Base-by-base conservation (phyloP, 2,888 invertebrate species). In the Mesopsocus fuscifrons region DNA sequence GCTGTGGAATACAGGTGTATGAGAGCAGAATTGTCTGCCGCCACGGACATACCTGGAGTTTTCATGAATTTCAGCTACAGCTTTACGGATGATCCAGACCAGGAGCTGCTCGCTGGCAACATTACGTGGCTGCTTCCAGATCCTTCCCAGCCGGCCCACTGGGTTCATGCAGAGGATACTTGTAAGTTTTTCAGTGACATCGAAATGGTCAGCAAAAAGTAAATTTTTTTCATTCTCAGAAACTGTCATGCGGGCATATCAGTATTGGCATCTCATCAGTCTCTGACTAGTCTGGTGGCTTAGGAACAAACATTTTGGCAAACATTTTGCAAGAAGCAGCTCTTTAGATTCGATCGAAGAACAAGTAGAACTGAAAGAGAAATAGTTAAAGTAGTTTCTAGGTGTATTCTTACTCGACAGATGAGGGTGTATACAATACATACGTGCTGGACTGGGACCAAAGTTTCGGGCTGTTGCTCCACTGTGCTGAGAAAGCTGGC, bases 41-140 rank as follows among this genome's bases (percentile, higher is more conserved):
- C 67, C 3, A 50, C 62, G 3, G 57, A 58, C 43, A 60, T 56
- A 3, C 67, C 71, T 8, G 73, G 80, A 53, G 76, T 84, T 38
- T 82, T 80, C 1, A 85, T 88, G 85, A 83, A 85, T 61, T 84
- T 87, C 60, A 84, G 82, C 2, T 88, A 85, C 58, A 79, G 79
- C 44, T 88, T 79, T 53, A 77, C 76, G 1, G 83, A 87, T 55
- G 87, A 87, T 61, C 85, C 87, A 1, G 61, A 77, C 4, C 77
- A 80, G 20, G 85, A 87, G 58, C 72, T 72, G 47, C 68, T 87
- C 5, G 67, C 75, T 34, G 87, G 87, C 1, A 88, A 87, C 57
- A 85, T 88, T 50, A 87, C 87, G 1, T 88, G 85, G 85, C 68
- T 70, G 52, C 77, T 87, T 46, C 79, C 79, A 1, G 76, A 81